Evolutionary conservation across 2,888 invertebrate species (phyloP), one percentile per base, ranked within the genome.

Genomic region (Auanema freiburgensis): DNA sequence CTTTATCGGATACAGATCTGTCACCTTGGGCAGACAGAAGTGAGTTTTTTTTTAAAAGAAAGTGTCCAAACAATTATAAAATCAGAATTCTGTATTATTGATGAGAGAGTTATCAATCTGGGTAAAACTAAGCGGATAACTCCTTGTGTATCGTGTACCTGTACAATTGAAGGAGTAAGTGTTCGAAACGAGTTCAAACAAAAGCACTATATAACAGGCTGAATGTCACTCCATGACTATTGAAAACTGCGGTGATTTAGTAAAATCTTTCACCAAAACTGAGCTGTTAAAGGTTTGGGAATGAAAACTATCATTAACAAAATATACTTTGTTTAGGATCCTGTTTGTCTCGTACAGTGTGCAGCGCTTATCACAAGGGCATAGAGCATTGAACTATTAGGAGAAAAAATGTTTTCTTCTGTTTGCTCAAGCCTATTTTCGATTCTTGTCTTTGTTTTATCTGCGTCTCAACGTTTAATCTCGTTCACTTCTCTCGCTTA

Each of bases 131-230:
- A 78, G 53, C 57, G 80, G 42, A 77, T 83, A 16, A 83, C 80
- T 4, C 83, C 83, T 2, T 83, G 83, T 57, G 75, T 83, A 16
- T 77, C 81, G 2, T 83, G 83, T 58, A 83, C 83, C n/a, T 83
- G 83, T 55, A 83, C 83, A 2, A 57, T 75, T 0, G 81, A 83
- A 65, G 83, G 83, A 33, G 80, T 80, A 33, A 59, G 72, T n/a
- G 6, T 33, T 58, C n/a, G 8, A 52, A 6, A 42, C 5, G n/a
- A 14, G 6, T 41, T n/a, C 14, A 6, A 41, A 40, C 10, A n/a
- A 55, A 23, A 33, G n/a, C 51, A 12, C 51, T 55, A 42, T 59
- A 0, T 6, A 24, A 68, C 59, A 79, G 71, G 71, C 80, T 10
- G 81, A 83, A 66, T 83, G 83, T 55, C 83, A 83, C 42, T 79